Percentiles rank a stretch among this genome's conserved stretches.
These are phyloP conservation scores for Eurytoma adleriae DNA, from an alignment of 2,888 invertebrate genomes.

Conservation along the genomic window DNA sequence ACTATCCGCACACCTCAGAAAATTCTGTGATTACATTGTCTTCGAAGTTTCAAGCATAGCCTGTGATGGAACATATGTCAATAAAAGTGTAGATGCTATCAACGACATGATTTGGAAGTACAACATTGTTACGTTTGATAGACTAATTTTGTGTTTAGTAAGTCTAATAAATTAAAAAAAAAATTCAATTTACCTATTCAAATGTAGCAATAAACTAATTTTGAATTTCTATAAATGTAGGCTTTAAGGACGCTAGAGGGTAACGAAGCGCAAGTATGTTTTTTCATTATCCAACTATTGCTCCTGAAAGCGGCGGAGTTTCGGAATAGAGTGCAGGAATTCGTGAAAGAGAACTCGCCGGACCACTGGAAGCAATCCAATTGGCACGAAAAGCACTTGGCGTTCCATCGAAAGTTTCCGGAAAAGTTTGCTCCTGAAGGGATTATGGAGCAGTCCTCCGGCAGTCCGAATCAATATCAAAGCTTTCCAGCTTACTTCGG, in stretches of 20 bases:
- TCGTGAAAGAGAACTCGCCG: conserved; percentile 96
- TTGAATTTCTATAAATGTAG: conserved; percentile 73
- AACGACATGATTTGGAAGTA: conserved; percentile 99
- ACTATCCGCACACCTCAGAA: conserved; percentile 92
- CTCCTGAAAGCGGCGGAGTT: conserved; percentile 92
- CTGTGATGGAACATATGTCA: conserved; percentile 92
- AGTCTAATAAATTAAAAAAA: conserved; percentile 65
- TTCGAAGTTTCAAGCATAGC: conserved; percentile 94
- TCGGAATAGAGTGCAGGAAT: conserved; percentile 92
- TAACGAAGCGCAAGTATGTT: conserved; percentile 95
- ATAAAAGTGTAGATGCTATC: conserved; percentile 95
- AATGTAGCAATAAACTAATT: neutral
- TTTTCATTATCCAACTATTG: conserved; percentile 93
- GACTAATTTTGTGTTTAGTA: conserved; percentile 92
- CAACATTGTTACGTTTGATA: conserved; percentile 96
- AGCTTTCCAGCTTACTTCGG: conserved; percentile 93
- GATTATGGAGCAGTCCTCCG: conserved; percentile 83
- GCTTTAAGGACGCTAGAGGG: conserved; percentile 94
- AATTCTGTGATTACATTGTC: conserved; percentile 96
- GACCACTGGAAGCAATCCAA: conserved; percentile 98
- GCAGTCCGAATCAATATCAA: conserved; percentile 79
- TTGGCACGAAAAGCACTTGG: conserved; percentile 97
- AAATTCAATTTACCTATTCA: neutral
- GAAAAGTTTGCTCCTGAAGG: conserved; percentile 96
- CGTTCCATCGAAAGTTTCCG: conserved; percentile 94